Percentiles rank a stretch among this genome's conserved stretches.
Evolutionary conservation across 2,797 vertebrate species (phyloP).

Genomic region (Spinus olivaceus): DNA sequence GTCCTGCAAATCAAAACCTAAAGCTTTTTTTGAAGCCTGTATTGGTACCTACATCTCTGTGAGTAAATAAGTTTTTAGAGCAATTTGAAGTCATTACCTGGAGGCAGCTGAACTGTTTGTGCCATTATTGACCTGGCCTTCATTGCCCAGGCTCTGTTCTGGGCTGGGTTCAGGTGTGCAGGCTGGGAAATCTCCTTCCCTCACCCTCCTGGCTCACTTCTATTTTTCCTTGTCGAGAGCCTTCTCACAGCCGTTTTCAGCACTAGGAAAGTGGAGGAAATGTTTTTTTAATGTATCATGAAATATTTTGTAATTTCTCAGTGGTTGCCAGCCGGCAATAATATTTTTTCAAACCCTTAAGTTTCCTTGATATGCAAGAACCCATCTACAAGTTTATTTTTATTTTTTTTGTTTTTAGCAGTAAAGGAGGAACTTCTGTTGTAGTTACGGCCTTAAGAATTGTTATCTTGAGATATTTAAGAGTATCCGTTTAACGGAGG

Average conservation of each 20-base stretch:
- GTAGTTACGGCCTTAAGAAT: not conserved
- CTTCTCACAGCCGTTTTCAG: not conserved
- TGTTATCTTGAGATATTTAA: rapidly evolving
- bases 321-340: not conserved
- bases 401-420: no score
- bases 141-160: rapidly evolving
- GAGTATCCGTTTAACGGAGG: not conserved
- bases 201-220: not conserved
- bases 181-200: not conserved
- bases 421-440: not conserved
- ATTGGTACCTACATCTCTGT: not conserved
- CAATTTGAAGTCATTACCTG: not conserved
- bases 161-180: not conserved
- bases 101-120: not conserved
- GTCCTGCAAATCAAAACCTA: not conserved
- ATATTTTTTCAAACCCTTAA: rapidly evolving
- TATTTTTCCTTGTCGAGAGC: rapidly evolving
- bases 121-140: not conserved
- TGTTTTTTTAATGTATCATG: not conserved
- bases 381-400: rapidly evolving
- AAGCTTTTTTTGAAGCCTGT: not conserved
- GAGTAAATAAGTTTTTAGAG: not conserved
- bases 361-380: not conserved
- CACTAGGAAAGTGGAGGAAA: not conserved
- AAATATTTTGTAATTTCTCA: not conserved